phyloP scores from a whole-genome alignment of 2,797 vertebrate genomes.

The Coregonus ussuriensis region DNA sequence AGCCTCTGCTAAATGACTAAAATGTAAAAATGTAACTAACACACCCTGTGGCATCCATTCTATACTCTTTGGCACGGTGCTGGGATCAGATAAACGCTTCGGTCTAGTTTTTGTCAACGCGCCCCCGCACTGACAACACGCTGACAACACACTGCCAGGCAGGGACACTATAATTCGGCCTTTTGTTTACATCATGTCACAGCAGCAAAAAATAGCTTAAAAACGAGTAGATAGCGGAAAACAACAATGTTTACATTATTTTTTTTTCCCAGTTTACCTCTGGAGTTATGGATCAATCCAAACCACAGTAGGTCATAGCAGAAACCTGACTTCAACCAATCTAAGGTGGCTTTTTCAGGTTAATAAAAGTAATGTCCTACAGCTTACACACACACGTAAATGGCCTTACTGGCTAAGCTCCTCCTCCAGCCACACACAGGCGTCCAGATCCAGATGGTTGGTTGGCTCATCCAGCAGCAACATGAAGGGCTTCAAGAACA shows the following conservation, averaged over 20 bases:
- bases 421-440: conserved; percentile 98
- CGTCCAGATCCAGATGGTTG: conserved; percentile 96
- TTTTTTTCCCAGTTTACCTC: no score
- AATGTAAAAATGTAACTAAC: neutral
- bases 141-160: conserved; percentile 63
- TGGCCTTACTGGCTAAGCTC: conserved; percentile 92
- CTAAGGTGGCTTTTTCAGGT: no score
- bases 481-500: conserved; percentile 99
- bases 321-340: no score
- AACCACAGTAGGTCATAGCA: no score
- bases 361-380: no score
- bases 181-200: conserved; percentile 81
- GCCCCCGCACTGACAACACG: conserved; percentile 10
- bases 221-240: no score
- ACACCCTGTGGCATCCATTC: neutral
- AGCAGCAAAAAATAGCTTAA: neutral
- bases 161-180: conserved; percentile 78
- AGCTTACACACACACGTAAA: neutral
- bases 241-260: no score
- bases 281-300: no score
- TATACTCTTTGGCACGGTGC: neutral
- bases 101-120: conserved; percentile 73
- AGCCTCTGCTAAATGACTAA: no score
- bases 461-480: conserved; percentile 95
- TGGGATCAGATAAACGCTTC: conserved; percentile 76